A percentile compares a stretch with the other conserved stretches of the same genome.
Evolutionary conservation across 2,888 invertebrate species (phyloP).

Genomic region (Apodemia zela): DNA sequence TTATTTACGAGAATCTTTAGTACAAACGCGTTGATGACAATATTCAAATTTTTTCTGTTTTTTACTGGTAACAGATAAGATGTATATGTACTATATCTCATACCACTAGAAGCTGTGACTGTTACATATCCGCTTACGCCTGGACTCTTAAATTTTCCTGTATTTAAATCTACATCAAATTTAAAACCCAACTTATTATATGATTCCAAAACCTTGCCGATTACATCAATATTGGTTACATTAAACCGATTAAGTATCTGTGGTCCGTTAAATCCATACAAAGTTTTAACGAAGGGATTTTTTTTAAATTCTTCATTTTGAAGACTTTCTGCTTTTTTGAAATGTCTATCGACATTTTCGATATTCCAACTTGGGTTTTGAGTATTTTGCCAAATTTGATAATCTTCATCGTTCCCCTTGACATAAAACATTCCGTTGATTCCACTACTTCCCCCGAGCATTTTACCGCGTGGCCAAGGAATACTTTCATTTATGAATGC

Average conservation of each 20-base stretch:
- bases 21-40: slow-evolving; percentile 68
- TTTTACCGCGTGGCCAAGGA: slow-evolving; percentile 82
- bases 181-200: too few species aligned
- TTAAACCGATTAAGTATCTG: slow-evolving; percentile 54
- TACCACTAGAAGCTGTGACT: slow-evolving; percentile 9
- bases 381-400: slow-evolving; percentile 68
- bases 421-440: slow-evolving; percentile 80
- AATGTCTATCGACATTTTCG: slow-evolving; percentile 66
- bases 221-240: slow-evolving; percentile 50
- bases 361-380: slow-evolving; percentile 80
- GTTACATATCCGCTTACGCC: slow-evolving; percentile 31
- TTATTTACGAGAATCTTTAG: slow-evolving; percentile 70
- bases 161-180: slow-evolving; percentile 50
- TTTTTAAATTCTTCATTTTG: neutral
- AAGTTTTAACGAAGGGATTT: neutral
- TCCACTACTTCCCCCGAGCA: slow-evolving; percentile 79
- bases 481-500: slow-evolving; percentile 69
- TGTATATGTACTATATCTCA: slow-evolving; percentile 16
- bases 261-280: neutral
- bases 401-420: slow-evolving; percentile 72
- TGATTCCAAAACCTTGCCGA: slow-evolving; percentile 41
- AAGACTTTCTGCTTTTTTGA: slow-evolving; percentile 34
- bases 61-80: slow-evolving; percentile 11
- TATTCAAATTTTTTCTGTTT: slow-evolving; percentile 37
- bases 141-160: slow-evolving; percentile 56